phyloP scores from a whole-genome alignment of 2,797 vertebrate genomes.

The Megaceryle alcyon region DNA sequence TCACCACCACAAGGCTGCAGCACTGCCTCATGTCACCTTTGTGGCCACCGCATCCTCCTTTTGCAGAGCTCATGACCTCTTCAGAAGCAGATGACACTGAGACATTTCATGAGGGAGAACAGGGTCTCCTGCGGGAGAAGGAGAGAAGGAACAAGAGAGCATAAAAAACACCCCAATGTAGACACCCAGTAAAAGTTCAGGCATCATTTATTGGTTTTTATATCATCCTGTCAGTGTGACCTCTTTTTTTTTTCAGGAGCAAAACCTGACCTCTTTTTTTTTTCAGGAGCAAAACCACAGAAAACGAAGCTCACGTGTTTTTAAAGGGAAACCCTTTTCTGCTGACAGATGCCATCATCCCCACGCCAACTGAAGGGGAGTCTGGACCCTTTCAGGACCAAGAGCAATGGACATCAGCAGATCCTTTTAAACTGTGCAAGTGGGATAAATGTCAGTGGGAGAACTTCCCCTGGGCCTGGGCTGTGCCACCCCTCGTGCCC shows the following conservation, averaged over 20 bases:
- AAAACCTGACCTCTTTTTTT: neutral
- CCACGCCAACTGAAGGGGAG: too few relatives aligned
- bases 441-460: neutral
- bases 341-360: neutral
- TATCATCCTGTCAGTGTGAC: rapidly evolving
- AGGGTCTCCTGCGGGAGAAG: neutral
- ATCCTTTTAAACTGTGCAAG: neutral
- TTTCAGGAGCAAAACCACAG: rapidly evolving
- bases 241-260: too few relatives aligned
- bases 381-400: rapidly evolving
- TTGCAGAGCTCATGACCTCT: rapidly evolving
- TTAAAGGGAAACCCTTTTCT: neutral
- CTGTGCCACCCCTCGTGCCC: neutral
- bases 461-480: neutral
- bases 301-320: rapidly evolving
- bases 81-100: neutral
- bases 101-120: neutral
- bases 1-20: neutral
- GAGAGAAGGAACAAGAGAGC: neutral
- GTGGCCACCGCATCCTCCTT: too few relatives aligned
- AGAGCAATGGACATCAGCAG: neutral
- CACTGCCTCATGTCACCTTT: rapidly evolving
- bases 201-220: neutral
- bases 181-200: rapidly evolving
- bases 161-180: rapidly evolving